Percentiles rank a stretch among this genome's conserved stretches.
These are phyloP conservation scores for Corapipo altera DNA, from an alignment of 2,113 vertebrate species.

Conservation along the genomic window DNA sequence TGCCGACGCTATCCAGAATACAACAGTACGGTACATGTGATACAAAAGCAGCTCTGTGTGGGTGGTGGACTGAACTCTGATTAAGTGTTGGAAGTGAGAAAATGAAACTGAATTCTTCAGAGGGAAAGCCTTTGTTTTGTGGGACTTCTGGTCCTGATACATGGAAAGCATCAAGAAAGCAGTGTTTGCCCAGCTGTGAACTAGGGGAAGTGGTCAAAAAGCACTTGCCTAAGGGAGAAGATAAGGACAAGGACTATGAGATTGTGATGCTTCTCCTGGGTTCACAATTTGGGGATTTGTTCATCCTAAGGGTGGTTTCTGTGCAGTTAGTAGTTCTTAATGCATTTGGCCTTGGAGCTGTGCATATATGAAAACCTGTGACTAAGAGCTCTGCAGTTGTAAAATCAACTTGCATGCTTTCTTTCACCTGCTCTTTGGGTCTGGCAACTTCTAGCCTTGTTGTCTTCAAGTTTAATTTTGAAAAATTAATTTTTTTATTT, in stretches of 20 bases:
- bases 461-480: background rate
- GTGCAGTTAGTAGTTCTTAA: background rate
- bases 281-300: background rate
- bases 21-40: background rate
- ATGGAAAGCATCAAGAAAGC: background rate
- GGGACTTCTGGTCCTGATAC: background rate
- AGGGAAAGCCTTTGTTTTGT: background rate
- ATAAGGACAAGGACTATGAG: background rate
- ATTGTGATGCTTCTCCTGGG: background rate
- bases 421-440: background rate
- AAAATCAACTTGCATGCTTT: background rate
- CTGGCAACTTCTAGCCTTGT: background rate
- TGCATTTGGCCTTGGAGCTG: background rate
- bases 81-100: background rate
- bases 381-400: background rate
- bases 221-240: background rate
- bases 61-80: background rate
- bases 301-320: background rate
- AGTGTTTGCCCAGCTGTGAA: background rate
- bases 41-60: rapidly evolving
- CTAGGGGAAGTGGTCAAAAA: background rate
- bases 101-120: background rate
- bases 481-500: background rate
- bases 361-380: background rate
- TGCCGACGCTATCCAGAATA: rapidly evolving